These are phyloP conservation scores for Pectinophora gossypiella DNA, from an alignment of 1,140 invertebrate species.

Conservation along the genomic window DNA sequence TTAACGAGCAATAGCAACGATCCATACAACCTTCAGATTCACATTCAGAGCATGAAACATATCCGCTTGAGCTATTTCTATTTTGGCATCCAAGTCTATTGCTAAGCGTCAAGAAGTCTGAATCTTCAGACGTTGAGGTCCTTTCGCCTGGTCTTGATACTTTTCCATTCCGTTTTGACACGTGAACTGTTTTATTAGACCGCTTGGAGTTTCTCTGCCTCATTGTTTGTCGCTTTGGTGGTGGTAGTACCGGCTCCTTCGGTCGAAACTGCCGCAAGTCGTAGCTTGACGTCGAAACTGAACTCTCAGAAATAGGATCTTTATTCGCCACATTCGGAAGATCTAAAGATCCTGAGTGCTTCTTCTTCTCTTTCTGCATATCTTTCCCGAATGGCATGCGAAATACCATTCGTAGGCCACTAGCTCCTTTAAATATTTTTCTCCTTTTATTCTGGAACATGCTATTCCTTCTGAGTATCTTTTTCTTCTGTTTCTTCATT, in stretches of 20 bases:
- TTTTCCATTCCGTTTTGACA: constrained; percentile 61
- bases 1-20: constrained; percentile 82
- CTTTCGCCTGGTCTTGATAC: constrained; percentile 63
- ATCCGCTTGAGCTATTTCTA: constrained; percentile 82
- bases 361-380: constrained; percentile 63
- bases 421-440: constrained; percentile 74
- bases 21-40: constrained; percentile 88
- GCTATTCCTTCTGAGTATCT: constrained; percentile 75
- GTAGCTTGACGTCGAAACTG: constrained; percentile 77
- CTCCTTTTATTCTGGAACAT: constrained; percentile 72
- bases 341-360: constrained; percentile 32
- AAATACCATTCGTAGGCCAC: constrained; percentile 75
- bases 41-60: constrained; percentile 91
- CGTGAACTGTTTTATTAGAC: constrained; percentile 53
- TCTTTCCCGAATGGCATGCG: constrained; percentile 74
- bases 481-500: constrained; percentile 88
- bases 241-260: constrained; percentile 63
- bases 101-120: constrained; percentile 77
- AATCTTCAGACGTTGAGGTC: constrained; percentile 80
- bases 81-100: constrained; percentile 76
- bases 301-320: constrained; percentile 74
- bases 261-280: constrained; percentile 77
- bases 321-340: constrained; percentile 42
- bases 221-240: constrained; percentile 58
- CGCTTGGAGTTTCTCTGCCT: constrained; percentile 65